Evolutionary conservation across 1,140 invertebrate genomes (phyloP), one percentile per base, ranked within the genome.

Genomic region (Drosophila orena): DNA sequence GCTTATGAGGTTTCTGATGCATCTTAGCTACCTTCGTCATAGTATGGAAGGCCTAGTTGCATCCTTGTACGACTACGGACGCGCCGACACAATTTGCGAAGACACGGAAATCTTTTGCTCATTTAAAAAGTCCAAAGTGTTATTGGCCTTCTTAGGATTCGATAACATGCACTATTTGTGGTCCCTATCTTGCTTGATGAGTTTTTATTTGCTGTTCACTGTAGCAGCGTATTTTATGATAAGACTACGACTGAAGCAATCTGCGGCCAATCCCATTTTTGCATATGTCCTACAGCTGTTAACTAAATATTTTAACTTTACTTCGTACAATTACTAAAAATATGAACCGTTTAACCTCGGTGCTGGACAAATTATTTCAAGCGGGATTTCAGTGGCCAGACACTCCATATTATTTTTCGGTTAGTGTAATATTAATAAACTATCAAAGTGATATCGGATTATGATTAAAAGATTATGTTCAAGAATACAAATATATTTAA

Each of bases 21-120:
- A 97, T 75, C 93, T 96, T n/a, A 98, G 97, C 71, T 98, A 96
- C 90, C 94, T 98, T 50, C 94, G 97, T 40, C 94, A 94, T 73
- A 93, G 93, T 0, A 93, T 98, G 37, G 97, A 98, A 91, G 96
- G 96, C 2, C 93, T 97, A 0, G 94, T 97, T 1, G 94, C 95
- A 3, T 94, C 97, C 0, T 95, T 98, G 10, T 98, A 97, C 80
- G 96, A 97, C 0, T 94, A 95, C 40, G 94, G 96, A 44, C 93
- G 97, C 35, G 92, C 92, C 4, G 94, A 95, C 62, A 91, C 97
- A 7, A 83, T 93, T 14, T 97, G 96, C 92, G 95, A 96, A 0
- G 91, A 93, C 0, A 83, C 93, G 0, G 95, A 95, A 70, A 92
- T 94, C 11, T 96, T 95, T 78, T 97, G 96, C 81, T 94, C 95